A percentile compares a stretch with the other conserved stretches of the same genome.
These are phyloP conservation scores for Xestia rhomboidea DNA, from an alignment of 2,888 invertebrate species.

Conservation along the genomic window DNA sequence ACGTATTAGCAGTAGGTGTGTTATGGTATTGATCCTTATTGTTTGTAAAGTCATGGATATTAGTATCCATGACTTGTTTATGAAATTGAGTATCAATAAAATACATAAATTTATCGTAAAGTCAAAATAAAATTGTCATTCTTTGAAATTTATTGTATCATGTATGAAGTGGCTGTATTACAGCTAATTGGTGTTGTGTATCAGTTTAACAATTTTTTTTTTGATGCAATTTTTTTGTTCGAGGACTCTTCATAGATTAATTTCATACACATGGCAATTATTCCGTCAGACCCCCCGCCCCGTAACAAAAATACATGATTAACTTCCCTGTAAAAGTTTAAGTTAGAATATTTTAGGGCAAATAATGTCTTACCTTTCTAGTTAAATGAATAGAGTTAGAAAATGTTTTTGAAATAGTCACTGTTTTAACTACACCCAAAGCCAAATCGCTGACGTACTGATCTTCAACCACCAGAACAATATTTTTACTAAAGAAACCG, in stretches of 20 bases:
- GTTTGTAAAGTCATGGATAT: background rate
- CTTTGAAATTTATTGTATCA: background rate
- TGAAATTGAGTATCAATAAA: background rate
- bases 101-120: no score
- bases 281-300: no score
- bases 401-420: no score
- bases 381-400: no score
- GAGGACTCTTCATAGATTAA: no score
- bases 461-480: background rate
- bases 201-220: background rate
- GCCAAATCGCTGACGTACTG: background rate
- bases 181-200: background rate
- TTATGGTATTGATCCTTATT: background rate
- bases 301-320: no score
- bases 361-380: no score
- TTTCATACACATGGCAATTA: no score
- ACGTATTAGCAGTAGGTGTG: background rate
- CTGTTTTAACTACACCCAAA: background rate
- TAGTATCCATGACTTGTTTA: no score
- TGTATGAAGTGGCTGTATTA: background rate
- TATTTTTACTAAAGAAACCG: slow-evolving; percentile 18
- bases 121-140: background rate
- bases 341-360: background rate
- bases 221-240: no score
- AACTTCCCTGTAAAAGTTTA: no score